Base-by-base conservation (phyloP, 92 coral and sea anemone genomes). In the Pocillopora meandrina region DNA sequence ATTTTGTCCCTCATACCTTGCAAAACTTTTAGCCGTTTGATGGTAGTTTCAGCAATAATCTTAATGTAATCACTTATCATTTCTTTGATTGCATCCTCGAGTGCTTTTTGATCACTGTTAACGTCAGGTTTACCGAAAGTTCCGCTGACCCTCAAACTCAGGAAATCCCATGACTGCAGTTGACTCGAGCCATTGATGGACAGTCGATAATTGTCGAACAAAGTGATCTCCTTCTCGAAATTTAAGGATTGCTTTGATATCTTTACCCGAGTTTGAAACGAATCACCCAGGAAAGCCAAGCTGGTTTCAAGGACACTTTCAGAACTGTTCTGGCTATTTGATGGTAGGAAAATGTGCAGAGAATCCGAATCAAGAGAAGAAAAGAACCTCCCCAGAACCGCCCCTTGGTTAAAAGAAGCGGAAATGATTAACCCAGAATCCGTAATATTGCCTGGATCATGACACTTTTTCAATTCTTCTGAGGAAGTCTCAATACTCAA, bases 101-200 rank as follows among this genome's bases (percentile, higher is more conserved):
- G 67, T 18, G 94, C 82, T 31, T 60, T 60, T 5, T 34, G 49
- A 31, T 75, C 47, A n/a, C 47, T 23, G 11, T 63, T 49, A 15
- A 35, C 49, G 1, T 60, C 21, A 12, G 65, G 33, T 60, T 63
- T 84, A 0, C 63, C 74, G 57, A 91, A 88, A 19, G 31, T 56
- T 17, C 94, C 94, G 17, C 67, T 79, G 26, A 88, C 52, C 67
- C 56, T 72, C 12, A 91, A 81, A 14, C 66, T 72, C 26, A 91
- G 72, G n/a, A 56, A 57, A 72, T 91, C 94, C 94, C 94, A 91
- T 62, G 82, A 70, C 36, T 70, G 58, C 10, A 91, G 62, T 36
- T 62, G 10, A 23, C 89, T 72, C 20, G 85, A 75, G 13, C 79
- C 90, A 26, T 84, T 84, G 36, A 88, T 67, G 57, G 16, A 34